These are phyloP conservation scores for Corvus hawaiiensis DNA, from an alignment of 2,113 vertebrate genomes.

Conservation along the genomic window DNA sequence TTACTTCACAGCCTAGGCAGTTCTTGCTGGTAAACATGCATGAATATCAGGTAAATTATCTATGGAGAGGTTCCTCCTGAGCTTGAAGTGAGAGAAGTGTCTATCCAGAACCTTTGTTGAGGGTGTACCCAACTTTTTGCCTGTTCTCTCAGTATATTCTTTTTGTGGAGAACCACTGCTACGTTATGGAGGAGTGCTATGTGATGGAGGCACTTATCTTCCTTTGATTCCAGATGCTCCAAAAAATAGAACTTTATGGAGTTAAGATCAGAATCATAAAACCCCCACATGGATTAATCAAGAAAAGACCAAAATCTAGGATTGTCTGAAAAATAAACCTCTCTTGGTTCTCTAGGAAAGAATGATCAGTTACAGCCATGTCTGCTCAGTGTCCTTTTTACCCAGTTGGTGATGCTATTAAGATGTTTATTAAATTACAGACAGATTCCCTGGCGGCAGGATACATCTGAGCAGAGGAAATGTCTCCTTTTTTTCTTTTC, in stretches of 20 bases:
- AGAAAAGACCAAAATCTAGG: neutral
- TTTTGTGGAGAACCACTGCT: neutral
- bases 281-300: rapidly evolving
- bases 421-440: constrained; percentile 5
- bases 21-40: neutral
- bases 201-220: neutral
- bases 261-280: neutral
- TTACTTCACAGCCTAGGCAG: neutral
- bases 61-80: neutral
- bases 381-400: neutral
- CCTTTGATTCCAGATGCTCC: neutral
- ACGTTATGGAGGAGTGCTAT: rapidly evolving
- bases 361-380: neutral
- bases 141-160: neutral
- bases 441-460: neutral
- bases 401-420: neutral
- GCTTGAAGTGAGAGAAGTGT: neutral
- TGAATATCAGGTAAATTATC: neutral
- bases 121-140: neutral
- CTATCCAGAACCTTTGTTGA: neutral
- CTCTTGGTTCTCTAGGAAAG: neutral
- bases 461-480: neutral
- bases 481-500: neutral
- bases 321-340: neutral
- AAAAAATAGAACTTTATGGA: neutral